These are phyloP conservation scores for Oncopodura yosiiana DNA, from an alignment of 1,140 invertebrate genomes.

Conservation along the genomic window DNA sequence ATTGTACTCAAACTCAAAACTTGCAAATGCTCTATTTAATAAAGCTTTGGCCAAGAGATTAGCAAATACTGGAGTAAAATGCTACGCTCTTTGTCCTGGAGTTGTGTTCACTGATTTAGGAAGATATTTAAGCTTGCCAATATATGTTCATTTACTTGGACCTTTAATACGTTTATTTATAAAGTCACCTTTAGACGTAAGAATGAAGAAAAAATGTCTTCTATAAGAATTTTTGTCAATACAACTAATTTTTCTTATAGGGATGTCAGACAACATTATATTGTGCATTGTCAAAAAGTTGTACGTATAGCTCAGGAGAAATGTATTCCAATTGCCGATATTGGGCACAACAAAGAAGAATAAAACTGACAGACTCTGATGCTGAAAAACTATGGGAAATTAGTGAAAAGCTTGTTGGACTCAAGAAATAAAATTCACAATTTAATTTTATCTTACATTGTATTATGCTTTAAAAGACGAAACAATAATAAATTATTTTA, in stretches of 20 bases:
- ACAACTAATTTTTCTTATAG: constrained; percentile 11
- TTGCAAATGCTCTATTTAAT: constrained; percentile 31
- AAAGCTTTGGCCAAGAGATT: constrained; percentile 23
- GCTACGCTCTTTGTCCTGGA: constrained; percentile 20
- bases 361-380: constrained; percentile 24
- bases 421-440: not conserved
- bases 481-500: not conserved
- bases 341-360: constrained; percentile 7
- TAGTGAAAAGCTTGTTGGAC: constrained; percentile 34
- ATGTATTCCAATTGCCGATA: constrained; percentile 24
- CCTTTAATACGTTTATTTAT: not conserved
- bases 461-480: not conserved
- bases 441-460: not conserved
- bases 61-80: constrained; percentile 13
- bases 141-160: not conserved
- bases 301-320: constrained; percentile 12
- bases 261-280: constrained; percentile 28
- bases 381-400: constrained; percentile 42
- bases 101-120: constrained; percentile 9
- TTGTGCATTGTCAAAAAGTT: constrained; percentile 22
- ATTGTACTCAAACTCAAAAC: constrained; percentile 49
- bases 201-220: not conserved
- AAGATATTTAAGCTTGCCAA: not conserved
- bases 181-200: not conserved
- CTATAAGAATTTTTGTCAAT: constrained; percentile 6